These are phyloP conservation scores for Scatophagus argus DNA, from an alignment of 2,113 vertebrate genomes.

Conservation along the genomic window DNA sequence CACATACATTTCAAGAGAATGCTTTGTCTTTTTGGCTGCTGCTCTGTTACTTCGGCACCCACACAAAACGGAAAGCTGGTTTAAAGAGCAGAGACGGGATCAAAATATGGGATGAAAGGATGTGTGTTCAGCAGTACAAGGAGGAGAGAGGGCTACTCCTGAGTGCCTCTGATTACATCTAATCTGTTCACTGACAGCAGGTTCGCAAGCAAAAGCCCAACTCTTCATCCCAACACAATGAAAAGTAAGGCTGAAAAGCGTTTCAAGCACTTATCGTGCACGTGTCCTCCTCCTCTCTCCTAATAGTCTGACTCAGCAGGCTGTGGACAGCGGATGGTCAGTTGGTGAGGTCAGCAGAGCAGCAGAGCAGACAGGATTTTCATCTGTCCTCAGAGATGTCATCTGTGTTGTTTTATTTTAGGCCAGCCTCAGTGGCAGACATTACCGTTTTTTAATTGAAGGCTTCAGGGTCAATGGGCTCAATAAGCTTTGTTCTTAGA, in stretches of 20 bases:
- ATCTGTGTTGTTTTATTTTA: constrained; percentile 70
- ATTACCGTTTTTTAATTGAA: constrained; percentile 37
- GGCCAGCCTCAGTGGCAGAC: constrained; percentile 48
- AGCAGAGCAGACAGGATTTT: constrained; percentile 62
- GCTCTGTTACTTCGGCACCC: not conserved
- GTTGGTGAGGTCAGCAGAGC: constrained; percentile 77
- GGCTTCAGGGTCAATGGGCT: constrained; percentile 47
- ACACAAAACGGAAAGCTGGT: not conserved
- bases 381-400: constrained; percentile 57
- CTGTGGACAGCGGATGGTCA: constrained; percentile 66
- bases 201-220: not conserved
- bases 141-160: not conserved
- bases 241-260: constrained; percentile 14
- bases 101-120: not conserved
- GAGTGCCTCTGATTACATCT: not conserved
- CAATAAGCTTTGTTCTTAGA: constrained; percentile 49
- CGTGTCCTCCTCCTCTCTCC: constrained; percentile 1
- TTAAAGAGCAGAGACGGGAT: not conserved
- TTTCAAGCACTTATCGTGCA: constrained; percentile 10
- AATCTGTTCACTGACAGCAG: not conserved
- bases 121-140: not conserved
- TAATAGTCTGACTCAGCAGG: constrained; percentile 66
- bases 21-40: not conserved
- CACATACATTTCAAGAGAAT: not conserved
- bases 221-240: not conserved